phyloP scores from a whole-genome alignment of 2,797 vertebrate species.

The Phrynocephalus guinanensis region DNA sequence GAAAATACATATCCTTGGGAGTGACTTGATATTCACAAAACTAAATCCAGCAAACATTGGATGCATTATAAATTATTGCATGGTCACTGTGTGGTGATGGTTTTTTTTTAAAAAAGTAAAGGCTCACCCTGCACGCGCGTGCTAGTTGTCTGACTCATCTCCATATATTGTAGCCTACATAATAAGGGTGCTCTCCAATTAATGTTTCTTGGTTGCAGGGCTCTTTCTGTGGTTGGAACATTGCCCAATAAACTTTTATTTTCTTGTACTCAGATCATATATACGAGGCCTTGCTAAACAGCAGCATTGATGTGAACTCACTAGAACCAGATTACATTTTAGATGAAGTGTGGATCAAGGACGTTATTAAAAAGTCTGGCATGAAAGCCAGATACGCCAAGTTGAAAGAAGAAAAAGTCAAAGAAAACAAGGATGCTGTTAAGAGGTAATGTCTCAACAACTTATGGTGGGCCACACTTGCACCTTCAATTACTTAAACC shows the following conservation, averaged over 20 bases:
- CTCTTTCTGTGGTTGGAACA: not conserved
- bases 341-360: conserved; percentile 84
- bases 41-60: too few species aligned
- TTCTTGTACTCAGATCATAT: conserved; percentile 81
- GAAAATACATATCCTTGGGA: too few species aligned
- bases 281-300: conserved; percentile 86
- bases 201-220: not conserved
- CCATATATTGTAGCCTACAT: too few species aligned
- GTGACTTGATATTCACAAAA: too few species aligned
- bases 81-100: too few species aligned
- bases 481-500: too few species aligned
- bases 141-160: too few species aligned
- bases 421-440: conserved; percentile 84
- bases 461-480: too few species aligned
- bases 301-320: conserved; percentile 78
- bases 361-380: conserved; percentile 86
- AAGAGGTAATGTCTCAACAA: conserved; percentile 78
- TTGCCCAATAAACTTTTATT: not conserved
- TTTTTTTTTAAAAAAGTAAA: too few species aligned
- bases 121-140: too few species aligned
- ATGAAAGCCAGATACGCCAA: conserved; percentile 90
- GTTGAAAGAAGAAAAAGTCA: conserved; percentile 78
- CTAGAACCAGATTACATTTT: conserved; percentile 83
- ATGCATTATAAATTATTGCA: too few species aligned
- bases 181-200: not conserved